Conservation (phyloP, 2,888 invertebrate genomes). For the Ormyrus pomaceus region DNA sequence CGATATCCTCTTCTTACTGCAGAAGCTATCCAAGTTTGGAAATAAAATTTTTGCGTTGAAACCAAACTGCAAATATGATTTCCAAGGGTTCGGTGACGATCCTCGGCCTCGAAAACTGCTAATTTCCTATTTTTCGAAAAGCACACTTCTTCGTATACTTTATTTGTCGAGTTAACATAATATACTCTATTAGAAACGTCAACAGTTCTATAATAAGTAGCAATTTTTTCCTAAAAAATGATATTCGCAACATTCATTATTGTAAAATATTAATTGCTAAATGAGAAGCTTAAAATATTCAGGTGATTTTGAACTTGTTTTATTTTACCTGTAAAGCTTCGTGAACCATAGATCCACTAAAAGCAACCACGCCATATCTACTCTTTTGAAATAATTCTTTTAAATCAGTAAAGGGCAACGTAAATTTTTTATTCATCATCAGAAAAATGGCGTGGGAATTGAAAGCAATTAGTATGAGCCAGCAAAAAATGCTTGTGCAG, state of each 20-base stretch:
- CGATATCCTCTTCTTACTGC: conserved; percentile 45
- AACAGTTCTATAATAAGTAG: neutral
- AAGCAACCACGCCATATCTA: conserved; percentile 48
- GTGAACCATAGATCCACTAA: conserved; percentile 52
- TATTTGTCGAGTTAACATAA: neutral
- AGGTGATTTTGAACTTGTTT: neutral
- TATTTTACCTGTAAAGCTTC: conserved; percentile 44
- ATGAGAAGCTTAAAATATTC: neutral
- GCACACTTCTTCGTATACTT: conserved; percentile 27
- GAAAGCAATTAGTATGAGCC: conserved; percentile 55
- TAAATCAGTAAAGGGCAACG: conserved; percentile 53
- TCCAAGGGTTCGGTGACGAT: conserved; percentile 45
- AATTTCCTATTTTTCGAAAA: conserved; percentile 28
- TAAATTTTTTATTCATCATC: conserved; percentile 52
- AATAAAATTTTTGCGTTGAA: conserved; percentile 41
- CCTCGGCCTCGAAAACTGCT: conserved; percentile 56
- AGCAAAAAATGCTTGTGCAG: conserved; percentile 53
- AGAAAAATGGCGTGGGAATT: conserved; percentile 55
- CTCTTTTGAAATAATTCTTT: conserved; percentile 46
- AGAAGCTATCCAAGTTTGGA: conserved; percentile 53
- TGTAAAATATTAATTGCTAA: too few relatives aligned
- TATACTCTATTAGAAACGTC: conserved; percentile 21
- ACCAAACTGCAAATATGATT: conserved; percentile 45
- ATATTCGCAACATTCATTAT: too few relatives aligned
- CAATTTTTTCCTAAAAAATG: conserved; percentile 2